These are phyloP conservation scores for Miichthys miiuy DNA, from an alignment of 2,797 vertebrate species.

Conservation along the genomic window DNA sequence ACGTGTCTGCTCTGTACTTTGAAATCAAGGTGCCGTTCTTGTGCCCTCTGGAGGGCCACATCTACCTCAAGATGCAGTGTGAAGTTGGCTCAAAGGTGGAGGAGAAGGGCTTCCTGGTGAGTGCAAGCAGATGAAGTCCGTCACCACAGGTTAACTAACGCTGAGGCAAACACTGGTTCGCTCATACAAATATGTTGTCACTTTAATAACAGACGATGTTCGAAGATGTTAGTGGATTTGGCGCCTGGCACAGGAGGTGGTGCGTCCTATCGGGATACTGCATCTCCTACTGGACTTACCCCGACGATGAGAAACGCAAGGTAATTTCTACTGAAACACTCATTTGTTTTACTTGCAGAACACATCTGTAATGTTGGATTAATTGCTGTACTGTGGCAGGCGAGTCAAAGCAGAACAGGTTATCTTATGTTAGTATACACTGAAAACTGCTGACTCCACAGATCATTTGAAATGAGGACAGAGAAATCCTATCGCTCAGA, in stretches of 20 bases:
- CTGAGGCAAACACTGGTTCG: neutral
- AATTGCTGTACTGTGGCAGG: neutral
- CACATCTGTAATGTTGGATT: neutral
- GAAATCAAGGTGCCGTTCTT: slow-evolving; percentile 91
- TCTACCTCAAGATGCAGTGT: slow-evolving; percentile 94
- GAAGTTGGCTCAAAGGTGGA: slow-evolving; percentile 92
- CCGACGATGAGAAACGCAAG: slow-evolving; percentile 96
- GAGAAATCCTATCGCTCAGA: too few relatives aligned
- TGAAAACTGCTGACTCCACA: too few relatives aligned
- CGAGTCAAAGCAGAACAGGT: neutral
- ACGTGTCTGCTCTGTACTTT: neutral
- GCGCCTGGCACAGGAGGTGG: slow-evolving; percentile 97
- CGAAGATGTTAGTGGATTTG: slow-evolving; percentile 98
- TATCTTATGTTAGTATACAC: neutral
- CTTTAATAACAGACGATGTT: slow-evolving; percentile 91
- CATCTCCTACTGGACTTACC: slow-evolving; percentile 98
- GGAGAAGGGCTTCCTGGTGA: slow-evolving; percentile 95
- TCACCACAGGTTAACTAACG: too few relatives aligned
- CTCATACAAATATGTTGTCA: neutral
- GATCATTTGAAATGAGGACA: too few relatives aligned
- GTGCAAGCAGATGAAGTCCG: slow-evolving; percentile 27
- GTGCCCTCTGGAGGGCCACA: slow-evolving; percentile 94
- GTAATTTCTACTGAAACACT: slow-evolving; percentile 71
- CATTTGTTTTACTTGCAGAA: neutral
- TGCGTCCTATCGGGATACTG: slow-evolving; percentile 94